These are phyloP conservation scores for Leucoraja ocellata DNA, from an alignment of 2,797 vertebrate species.

Conservation along the genomic window DNA sequence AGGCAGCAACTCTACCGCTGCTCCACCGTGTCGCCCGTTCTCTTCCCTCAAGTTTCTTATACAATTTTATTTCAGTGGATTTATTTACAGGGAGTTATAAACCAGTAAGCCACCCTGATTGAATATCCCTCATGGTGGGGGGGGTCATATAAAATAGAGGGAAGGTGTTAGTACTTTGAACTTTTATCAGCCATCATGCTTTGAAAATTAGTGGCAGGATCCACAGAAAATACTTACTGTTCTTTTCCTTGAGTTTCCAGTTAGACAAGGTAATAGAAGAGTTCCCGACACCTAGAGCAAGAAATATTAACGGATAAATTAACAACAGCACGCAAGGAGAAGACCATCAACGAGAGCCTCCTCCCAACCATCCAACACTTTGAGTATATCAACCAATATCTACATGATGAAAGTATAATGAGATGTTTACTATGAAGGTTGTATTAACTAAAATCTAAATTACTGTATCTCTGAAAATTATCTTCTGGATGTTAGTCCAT, in stretches of 20 bases:
- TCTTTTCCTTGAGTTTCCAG: slow-evolving; percentile 93
- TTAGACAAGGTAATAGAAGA: slow-evolving; percentile 85
- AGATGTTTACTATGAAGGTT: slow-evolving; percentile 45
- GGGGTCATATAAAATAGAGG: neutral
- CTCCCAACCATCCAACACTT: neutral
- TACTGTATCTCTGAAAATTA: neutral
- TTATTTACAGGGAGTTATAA: neutral
- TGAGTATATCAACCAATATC: slow-evolving; percentile 40
- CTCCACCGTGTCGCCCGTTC: too few species aligned
- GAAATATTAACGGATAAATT: slow-evolving; percentile 48
- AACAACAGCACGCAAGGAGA: slow-evolving; percentile 38
- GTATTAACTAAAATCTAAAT: neutral
- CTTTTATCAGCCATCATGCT: neutral
- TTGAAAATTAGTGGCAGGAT: neutral
- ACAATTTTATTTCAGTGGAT: neutral
- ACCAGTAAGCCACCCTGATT: neutral
- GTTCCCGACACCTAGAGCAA: slow-evolving; percentile 73
- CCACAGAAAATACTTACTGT: slow-evolving; percentile 71
- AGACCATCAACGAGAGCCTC: slow-evolving; percentile 29
- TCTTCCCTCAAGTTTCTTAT: neutral
- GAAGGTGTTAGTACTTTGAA: neutral
- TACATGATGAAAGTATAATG: slow-evolving; percentile 46
- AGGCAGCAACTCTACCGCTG: too few species aligned
- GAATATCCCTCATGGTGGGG: neutral
- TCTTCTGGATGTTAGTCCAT: neutral